Evolutionary conservation across 2,113 vertebrate species (phyloP).

Genomic region (Rissa tridactyla): DNA sequence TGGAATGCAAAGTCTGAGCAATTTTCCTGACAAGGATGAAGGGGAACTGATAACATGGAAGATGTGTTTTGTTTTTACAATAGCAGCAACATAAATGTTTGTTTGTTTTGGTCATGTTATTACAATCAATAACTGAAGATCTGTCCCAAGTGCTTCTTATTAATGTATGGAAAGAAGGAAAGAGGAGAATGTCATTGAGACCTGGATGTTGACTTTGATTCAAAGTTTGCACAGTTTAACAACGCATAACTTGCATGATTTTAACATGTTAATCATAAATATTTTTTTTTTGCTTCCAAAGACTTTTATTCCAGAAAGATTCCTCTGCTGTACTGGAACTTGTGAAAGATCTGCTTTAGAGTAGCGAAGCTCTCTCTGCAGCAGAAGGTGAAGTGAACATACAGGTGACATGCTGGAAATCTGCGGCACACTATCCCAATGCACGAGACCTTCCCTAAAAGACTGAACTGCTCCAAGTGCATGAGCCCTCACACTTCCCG

Average conservation of each 20-base stretch:
- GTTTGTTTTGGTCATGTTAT: not conserved
- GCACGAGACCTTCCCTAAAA: not conserved
- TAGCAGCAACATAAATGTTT: not conserved
- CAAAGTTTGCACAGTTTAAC: not conserved
- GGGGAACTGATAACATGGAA: not conserved
- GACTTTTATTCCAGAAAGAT: not conserved
- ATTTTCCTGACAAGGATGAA: not conserved
- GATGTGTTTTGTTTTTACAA: not conserved
- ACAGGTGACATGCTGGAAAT: not conserved
- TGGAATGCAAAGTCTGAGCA: not conserved
- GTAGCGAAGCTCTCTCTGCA: not conserved
- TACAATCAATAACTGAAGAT: not conserved
- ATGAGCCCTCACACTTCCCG: not conserved
- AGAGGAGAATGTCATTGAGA: not conserved
- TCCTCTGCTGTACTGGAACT: not conserved
- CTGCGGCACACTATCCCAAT: not conserved
- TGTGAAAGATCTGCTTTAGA: not conserved
- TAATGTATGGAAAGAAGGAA: not conserved
- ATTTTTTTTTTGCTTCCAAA: not conserved
- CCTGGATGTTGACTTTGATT: not conserved
- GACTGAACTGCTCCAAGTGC: not conserved
- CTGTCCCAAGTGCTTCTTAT: not conserved
- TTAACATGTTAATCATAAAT: not conserved
- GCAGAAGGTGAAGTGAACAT: not conserved
- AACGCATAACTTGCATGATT: not conserved